These are phyloP conservation scores for Mesembrinibis cayennensis DNA, from an alignment of 2,113 vertebrate species.

Conservation along the genomic window DNA sequence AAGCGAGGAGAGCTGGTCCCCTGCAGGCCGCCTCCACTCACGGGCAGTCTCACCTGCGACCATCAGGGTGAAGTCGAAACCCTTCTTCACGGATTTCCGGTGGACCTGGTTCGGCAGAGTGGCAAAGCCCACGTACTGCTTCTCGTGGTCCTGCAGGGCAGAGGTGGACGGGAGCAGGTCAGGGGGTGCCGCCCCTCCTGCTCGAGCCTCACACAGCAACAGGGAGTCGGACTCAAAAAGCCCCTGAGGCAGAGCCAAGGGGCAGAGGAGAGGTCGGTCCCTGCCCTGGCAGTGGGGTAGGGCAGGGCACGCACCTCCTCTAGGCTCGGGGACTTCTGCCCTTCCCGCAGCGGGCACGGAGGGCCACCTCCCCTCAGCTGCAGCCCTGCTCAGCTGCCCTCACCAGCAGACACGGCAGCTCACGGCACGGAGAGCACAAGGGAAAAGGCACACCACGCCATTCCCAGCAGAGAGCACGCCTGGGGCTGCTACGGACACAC, in stretches of 20 bases:
- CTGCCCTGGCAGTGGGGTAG: background rate
- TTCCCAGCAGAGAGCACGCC: background rate
- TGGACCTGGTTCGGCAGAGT: constrained; percentile 98
- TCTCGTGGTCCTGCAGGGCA: constrained; percentile 83
- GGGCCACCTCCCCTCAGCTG: background rate
- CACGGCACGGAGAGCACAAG: background rate
- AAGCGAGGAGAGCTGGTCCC: background rate
- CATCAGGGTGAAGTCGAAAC: constrained; percentile 98
- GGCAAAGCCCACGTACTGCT: constrained; percentile 98
- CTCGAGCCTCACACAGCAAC: background rate
- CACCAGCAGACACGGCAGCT: background rate
- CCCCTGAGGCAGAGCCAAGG: background rate
- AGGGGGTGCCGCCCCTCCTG: background rate
- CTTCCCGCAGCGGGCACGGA: background rate
- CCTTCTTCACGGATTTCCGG: constrained; percentile 98
- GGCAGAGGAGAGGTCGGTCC: background rate
- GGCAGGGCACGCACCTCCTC: background rate
- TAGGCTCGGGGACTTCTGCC: background rate
- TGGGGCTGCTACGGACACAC: background rate
- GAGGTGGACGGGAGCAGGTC: constrained; percentile 13
- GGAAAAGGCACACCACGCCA: background rate
- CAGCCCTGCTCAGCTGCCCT: background rate
- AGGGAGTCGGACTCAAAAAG: background rate
- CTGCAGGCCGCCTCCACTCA: background rate
- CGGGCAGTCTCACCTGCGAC: constrained; percentile 84